Conservation (phyloP, 2,797 vertebrate genomes). For the Margarornis squamiger region DNA sequence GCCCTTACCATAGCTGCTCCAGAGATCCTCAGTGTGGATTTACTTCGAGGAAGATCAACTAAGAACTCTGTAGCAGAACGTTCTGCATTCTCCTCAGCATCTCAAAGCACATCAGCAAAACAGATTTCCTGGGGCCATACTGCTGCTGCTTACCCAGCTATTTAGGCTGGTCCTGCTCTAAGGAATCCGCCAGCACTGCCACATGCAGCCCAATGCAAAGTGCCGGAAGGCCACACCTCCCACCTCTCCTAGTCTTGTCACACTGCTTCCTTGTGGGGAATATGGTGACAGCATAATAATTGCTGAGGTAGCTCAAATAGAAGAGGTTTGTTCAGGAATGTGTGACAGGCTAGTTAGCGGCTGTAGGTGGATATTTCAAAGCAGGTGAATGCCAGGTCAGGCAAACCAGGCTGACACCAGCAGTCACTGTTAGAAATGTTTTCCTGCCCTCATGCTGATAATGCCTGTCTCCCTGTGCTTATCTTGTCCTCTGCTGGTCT, state of each 20-base stretch:
- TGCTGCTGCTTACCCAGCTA: not conserved
- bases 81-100: not conserved
- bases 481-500: not conserved
- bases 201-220: rapidly evolving
- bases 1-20: not conserved
- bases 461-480: not conserved
- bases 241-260: not conserved
- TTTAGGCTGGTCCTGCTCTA: not conserved
- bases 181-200: not conserved
- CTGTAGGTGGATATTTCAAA: not conserved
- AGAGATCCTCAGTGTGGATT: not conserved
- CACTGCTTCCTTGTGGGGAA: not conserved
- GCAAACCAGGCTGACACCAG: not conserved
- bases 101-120: not conserved
- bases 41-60: not conserved
- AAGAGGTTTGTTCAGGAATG: not conserved
- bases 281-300: not conserved
- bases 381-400: not conserved
- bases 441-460: not conserved
- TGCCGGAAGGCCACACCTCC: not conserved
- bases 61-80: not conserved
- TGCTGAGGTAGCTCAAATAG: not conserved
- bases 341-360: not conserved
- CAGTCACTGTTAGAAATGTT: not conserved
- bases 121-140: not conserved